Conservation (phyloP, 2,888 invertebrate species). For the Callinectes sapidus region DNA sequence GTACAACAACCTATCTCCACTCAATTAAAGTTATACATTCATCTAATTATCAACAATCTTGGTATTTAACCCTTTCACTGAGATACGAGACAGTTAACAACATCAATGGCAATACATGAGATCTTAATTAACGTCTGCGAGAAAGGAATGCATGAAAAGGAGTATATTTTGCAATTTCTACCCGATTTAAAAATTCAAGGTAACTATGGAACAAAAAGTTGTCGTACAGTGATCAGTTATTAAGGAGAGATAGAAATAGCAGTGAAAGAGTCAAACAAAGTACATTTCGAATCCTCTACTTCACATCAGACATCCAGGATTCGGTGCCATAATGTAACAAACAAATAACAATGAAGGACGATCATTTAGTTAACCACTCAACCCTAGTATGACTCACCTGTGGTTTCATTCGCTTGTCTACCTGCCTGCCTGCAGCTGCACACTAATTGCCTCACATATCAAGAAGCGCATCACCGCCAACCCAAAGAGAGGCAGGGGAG, state of each 20-base stretch:
- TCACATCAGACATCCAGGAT: background rate
- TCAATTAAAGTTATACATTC: background rate
- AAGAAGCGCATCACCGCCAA: background rate
- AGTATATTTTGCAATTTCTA: no score
- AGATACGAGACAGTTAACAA: no score
- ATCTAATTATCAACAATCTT: background rate
- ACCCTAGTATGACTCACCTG: background rate
- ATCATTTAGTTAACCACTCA: background rate
- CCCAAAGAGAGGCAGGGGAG: background rate
- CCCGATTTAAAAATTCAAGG: no score
- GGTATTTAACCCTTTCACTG: no score
- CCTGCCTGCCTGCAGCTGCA: slow-evolving; percentile 7
- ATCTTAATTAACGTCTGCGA: no score
- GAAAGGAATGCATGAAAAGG: no score
- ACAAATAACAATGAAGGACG: background rate
- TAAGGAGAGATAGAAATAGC: no score
- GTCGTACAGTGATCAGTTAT: no score
- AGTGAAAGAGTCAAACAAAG: no score
- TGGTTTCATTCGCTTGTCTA: background rate
- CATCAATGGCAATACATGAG: no score
- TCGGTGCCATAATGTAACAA: background rate
- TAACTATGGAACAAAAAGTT: no score
- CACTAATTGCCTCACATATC: background rate
- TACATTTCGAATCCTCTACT: background rate
- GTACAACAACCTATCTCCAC: background rate